Percentiles rank a stretch among this genome's conserved stretches.
phyloP scores from a whole-genome alignment of 2,888 invertebrate genomes.

The Nebria salina region DNA sequence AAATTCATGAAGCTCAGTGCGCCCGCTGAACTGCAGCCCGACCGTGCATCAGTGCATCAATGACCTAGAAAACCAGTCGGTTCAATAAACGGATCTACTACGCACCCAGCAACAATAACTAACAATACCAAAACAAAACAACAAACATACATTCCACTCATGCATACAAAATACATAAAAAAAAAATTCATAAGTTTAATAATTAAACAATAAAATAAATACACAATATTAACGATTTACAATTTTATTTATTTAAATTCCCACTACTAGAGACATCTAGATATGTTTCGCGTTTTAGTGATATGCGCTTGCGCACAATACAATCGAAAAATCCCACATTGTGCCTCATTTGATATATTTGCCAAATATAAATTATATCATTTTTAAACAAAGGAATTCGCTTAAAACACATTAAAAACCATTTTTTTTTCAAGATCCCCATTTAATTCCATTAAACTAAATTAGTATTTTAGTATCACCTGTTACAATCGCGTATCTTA shows the following conservation, averaged over 20 bases:
- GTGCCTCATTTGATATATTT: constrained; percentile 40
- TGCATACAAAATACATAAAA: too few species aligned
- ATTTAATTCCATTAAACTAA: too few species aligned
- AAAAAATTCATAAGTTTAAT: background rate
- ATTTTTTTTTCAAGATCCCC: too few species aligned
- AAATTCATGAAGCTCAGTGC: background rate
- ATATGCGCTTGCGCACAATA: constrained; percentile 23
- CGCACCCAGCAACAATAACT: background rate
- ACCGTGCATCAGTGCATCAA: background rate
- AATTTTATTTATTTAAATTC: background rate
- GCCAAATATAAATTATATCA: constrained; percentile 31
- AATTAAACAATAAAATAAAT: background rate
- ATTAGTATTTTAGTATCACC: too few species aligned
- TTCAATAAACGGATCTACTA: constrained; percentile 24
- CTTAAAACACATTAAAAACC: too few species aligned
- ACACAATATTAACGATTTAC: too few species aligned
- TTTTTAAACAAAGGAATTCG: constrained; percentile 32
- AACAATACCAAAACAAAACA: background rate
- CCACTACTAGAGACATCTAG: constrained; percentile 26
- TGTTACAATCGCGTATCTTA: too few species aligned
- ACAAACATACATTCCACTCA: too few species aligned
- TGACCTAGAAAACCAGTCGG: constrained; percentile 36
- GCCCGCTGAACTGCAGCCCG: background rate
- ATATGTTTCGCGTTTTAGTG: background rate
- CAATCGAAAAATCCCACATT: constrained; percentile 39